phyloP scores from a whole-genome alignment of 2,113 vertebrate genomes.

The Scopus umbretta region DNA sequence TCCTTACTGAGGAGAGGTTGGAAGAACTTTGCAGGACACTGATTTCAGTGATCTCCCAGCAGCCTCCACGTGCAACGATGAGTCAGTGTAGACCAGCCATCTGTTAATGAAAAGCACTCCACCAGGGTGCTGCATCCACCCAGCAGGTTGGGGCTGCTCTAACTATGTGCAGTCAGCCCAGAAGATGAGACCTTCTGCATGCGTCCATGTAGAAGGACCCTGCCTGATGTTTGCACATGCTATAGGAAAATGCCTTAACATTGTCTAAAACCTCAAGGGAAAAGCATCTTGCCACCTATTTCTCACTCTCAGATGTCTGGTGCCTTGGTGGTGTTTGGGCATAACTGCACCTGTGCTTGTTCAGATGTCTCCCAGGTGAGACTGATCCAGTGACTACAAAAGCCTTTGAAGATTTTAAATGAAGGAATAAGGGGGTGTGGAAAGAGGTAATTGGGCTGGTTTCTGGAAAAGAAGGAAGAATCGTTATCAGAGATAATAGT shows the following conservation, averaged over 20 bases:
- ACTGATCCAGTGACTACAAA: neutral
- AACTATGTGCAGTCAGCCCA: neutral
- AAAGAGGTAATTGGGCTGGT: neutral
- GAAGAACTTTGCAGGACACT: neutral
- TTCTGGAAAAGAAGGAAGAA: neutral
- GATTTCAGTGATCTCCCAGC: neutral
- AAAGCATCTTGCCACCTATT: neutral
- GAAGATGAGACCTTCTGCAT: neutral
- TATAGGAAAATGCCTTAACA: neutral
- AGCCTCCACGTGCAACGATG: neutral
- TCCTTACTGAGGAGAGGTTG: neutral
- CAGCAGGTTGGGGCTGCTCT: neutral
- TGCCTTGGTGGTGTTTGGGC: neutral
- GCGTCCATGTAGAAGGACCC: neutral
- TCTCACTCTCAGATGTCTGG: neutral
- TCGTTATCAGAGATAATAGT: fast-evolving
- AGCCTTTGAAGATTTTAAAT: neutral
- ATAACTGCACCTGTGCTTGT: neutral
- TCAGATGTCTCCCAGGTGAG: neutral
- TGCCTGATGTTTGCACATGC: neutral
- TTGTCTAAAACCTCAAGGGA: neutral
- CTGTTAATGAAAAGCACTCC: neutral
- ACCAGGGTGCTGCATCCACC: neutral
- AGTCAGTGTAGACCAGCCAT: no score
- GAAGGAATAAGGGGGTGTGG: neutral